Evolutionary conservation across 2,888 invertebrate genomes (phyloP).

Genomic region (Drosophila percnosoma): DNA sequence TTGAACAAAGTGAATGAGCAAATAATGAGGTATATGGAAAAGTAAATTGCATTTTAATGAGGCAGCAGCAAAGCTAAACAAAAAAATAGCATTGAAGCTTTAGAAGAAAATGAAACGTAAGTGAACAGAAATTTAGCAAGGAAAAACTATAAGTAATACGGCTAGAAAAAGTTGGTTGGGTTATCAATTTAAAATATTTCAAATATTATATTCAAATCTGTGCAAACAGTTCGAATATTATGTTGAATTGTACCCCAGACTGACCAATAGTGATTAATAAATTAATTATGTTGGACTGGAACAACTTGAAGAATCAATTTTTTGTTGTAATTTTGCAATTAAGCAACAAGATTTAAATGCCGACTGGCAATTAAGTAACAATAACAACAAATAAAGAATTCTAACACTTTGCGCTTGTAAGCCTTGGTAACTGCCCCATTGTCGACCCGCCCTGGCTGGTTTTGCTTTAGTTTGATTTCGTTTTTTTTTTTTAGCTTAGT

Average conservation of each 20-base stretch:
- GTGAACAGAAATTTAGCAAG: not conserved
- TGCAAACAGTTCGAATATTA: not conserved
- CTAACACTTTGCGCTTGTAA: conserved; percentile 70
- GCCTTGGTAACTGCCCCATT: conserved; percentile 65
- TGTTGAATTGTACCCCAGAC: not conserved
- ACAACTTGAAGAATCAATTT: not conserved
- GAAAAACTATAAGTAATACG: not conserved
- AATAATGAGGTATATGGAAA: conserved; percentile 34
- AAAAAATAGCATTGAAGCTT: conserved; percentile 26
- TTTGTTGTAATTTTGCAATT: conserved; percentile 19
- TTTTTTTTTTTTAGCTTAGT: conserved; percentile 22
- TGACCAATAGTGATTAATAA: not conserved
- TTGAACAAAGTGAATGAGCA: conserved; percentile 47
- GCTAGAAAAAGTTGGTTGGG: not conserved
- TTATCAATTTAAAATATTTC: not conserved
- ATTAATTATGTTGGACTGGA: not conserved
- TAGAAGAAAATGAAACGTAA: conserved; percentile 27
- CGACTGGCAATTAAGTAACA: conserved; percentile 35
- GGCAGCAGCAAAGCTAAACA: conserved; percentile 30
- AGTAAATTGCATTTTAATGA: conserved; percentile 53
- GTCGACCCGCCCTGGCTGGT: conserved; percentile 55
- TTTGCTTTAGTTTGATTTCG: conserved; percentile 28
- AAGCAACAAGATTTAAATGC: conserved; percentile 11
- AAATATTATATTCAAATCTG: not conserved
- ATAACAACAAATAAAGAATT: conserved; percentile 56